A percentile compares a stretch with the other conserved stretches of the same genome.
Evolutionary conservation across 1,140 invertebrate species (phyloP).

Genomic region (Delia radicum): DNA sequence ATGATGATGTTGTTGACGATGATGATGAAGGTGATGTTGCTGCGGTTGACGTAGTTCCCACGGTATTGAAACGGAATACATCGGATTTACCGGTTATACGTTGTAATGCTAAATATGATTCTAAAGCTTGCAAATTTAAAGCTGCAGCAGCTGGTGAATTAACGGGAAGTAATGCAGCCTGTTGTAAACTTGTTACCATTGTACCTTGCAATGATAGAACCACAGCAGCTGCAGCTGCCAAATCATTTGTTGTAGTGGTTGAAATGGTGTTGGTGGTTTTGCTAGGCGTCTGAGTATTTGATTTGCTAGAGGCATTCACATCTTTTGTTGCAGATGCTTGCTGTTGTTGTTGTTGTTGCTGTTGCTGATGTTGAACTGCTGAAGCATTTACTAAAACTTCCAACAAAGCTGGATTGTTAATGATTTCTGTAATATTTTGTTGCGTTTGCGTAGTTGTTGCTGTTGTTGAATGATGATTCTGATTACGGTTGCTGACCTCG

Average conservation of each 20-base stretch:
- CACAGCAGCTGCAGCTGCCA: constrained; percentile 59
- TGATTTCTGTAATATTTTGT: constrained; percentile 19
- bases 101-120: constrained; percentile 79
- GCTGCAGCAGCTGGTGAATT: constrained; percentile 77
- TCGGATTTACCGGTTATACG: constrained; percentile 61
- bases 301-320: constrained; percentile 10
- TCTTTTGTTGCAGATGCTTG: constrained; percentile 12
- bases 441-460: not conserved
- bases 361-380: not conserved
- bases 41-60: constrained; percentile 31
- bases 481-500: constrained; percentile 11
- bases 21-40: constrained; percentile 32
- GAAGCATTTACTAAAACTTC: constrained; percentile 17
- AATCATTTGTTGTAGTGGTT: constrained; percentile 44
- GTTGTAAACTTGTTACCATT: constrained; percentile 73
- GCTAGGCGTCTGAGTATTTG: constrained; percentile 12
- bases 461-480: not conserved
- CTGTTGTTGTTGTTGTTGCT: constrained; percentile 8
- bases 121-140: constrained; percentile 76
- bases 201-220: constrained; percentile 75
- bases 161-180: constrained; percentile 72
- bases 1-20: constrained; percentile 31
- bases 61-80: constrained; percentile 43
- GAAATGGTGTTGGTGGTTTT: constrained; percentile 1
- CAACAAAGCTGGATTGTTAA: constrained; percentile 11